These are phyloP conservation scores for Dolichallabes microphthalmus DNA, from an alignment of 2,113 vertebrate species.

Conservation along the genomic window DNA sequence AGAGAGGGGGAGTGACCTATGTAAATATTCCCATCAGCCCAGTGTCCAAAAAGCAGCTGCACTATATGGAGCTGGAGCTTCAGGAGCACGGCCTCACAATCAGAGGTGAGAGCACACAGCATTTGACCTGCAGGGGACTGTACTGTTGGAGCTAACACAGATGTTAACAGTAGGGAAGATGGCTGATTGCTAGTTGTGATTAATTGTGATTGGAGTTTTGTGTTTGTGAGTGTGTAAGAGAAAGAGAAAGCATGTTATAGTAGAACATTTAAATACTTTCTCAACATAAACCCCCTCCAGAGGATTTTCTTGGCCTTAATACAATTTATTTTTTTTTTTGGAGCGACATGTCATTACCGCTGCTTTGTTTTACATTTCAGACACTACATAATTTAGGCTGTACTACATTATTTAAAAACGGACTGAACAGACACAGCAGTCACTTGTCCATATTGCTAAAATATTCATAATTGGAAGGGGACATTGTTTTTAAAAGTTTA, in stretches of 20 bases:
- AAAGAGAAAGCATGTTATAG: neutral
- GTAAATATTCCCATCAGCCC: slow-evolving; percentile 88
- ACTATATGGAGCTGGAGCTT: slow-evolving; percentile 89
- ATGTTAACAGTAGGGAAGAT: neutral
- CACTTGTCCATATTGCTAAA: neutral
- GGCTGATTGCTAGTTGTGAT: neutral
- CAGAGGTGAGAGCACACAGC: slow-evolving; percentile 64
- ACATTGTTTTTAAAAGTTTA: neutral
- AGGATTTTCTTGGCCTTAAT: neutral
- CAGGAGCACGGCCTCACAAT: slow-evolving; percentile 70
- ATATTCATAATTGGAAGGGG: neutral
- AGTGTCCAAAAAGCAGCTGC: slow-evolving; percentile 79
- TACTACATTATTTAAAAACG: neutral
- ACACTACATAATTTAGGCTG: neutral
- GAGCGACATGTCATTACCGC: neutral
- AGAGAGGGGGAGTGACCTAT: slow-evolving; percentile 74
- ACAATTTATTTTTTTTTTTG: neutral
- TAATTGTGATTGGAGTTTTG: neutral
- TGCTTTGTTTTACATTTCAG: slow-evolving; percentile 2
- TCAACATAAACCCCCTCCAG: neutral
- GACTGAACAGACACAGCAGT: neutral
- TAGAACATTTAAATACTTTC: neutral
- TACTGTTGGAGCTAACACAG: neutral
- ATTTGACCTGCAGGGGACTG: neutral
- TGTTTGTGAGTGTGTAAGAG: neutral